Conservation (phyloP, 2,113 vertebrate genomes). For the Sinocyclocheilus maitianheensis region DNA sequence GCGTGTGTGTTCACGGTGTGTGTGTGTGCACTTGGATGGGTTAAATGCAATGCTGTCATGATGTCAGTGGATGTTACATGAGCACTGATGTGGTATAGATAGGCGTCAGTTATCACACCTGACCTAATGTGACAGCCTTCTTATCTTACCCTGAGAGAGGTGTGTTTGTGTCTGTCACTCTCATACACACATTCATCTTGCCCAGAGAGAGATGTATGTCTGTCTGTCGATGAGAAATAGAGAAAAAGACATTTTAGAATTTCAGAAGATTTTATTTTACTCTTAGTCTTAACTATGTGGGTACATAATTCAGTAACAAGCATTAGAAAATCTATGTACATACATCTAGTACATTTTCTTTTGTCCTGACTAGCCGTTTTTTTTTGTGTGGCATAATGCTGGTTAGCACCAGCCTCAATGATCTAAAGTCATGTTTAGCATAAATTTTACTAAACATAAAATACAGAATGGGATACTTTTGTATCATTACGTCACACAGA, state of each 20-base stretch:
- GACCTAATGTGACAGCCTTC: not conserved
- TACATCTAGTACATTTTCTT: too few relatives aligned
- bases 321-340: too few relatives aligned
- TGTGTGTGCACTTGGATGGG: too few relatives aligned
- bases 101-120: conserved; percentile 16
- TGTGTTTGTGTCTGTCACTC: conserved; percentile 10
- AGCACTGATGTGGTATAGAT: not conserved
- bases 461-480: not conserved
- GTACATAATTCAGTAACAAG: too few relatives aligned
- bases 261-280: too few relatives aligned
- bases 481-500: too few relatives aligned
- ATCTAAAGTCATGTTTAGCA: not conserved
- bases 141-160: conserved; percentile 13
- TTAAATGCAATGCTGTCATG: not conserved
- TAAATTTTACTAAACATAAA: not conserved
- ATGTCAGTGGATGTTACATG: conserved; percentile 19
- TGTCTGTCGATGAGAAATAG: not conserved
- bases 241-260: too few relatives aligned
- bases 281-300: too few relatives aligned
- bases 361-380: too few relatives aligned
- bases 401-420: not conserved
- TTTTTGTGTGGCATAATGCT: too few relatives aligned
- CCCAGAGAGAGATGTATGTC: not conserved
- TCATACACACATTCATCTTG: not conserved
- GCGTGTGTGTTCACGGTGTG: too few relatives aligned